These are phyloP conservation scores for Branchinecta lindahli DNA, from an alignment of 1,140 invertebrate genomes.

Conservation along the genomic window DNA sequence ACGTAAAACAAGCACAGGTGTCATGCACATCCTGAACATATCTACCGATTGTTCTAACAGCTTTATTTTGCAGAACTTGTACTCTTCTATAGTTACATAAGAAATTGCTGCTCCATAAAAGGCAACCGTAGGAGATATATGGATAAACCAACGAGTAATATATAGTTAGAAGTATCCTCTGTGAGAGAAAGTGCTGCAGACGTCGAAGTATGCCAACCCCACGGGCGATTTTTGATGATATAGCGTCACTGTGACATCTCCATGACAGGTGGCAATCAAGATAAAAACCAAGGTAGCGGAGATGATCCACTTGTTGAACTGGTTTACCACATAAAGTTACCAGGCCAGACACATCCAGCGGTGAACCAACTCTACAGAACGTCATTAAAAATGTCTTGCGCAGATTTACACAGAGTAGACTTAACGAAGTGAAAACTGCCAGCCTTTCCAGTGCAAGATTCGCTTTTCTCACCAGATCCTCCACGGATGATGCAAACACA, in stretches of 20 bases:
- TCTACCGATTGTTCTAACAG: conserved; percentile 6
- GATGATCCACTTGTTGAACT: neutral
- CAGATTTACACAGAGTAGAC: too few relatives aligned
- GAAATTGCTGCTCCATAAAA: neutral
- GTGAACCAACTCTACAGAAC: too few relatives aligned
- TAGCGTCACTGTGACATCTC: neutral
- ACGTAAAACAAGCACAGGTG: conserved; percentile 3
- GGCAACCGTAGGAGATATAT: conserved; percentile 1
- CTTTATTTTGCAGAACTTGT: neutral
- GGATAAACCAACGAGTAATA: conserved; percentile 9
- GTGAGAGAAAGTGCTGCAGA: neutral
- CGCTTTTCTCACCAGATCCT: too few relatives aligned
- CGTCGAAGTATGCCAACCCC: neutral
- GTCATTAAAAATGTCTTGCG: too few relatives aligned
- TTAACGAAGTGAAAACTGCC: too few relatives aligned
- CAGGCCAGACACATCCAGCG: too few relatives aligned
- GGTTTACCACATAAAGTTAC: neutral
- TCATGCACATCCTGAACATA: neutral
- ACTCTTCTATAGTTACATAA: conserved; percentile 8
- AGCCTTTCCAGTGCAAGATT: too few relatives aligned
- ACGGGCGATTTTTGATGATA: neutral
- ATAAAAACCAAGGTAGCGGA: conserved; percentile 10
- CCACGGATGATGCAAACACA: too few relatives aligned
- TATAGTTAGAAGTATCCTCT: conserved; percentile 4
- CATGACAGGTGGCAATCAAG: conserved; percentile 5